These are phyloP conservation scores for Zygothrica quintamaculata DNA, from an alignment of 2,888 invertebrate species.

Conservation along the genomic window DNA sequence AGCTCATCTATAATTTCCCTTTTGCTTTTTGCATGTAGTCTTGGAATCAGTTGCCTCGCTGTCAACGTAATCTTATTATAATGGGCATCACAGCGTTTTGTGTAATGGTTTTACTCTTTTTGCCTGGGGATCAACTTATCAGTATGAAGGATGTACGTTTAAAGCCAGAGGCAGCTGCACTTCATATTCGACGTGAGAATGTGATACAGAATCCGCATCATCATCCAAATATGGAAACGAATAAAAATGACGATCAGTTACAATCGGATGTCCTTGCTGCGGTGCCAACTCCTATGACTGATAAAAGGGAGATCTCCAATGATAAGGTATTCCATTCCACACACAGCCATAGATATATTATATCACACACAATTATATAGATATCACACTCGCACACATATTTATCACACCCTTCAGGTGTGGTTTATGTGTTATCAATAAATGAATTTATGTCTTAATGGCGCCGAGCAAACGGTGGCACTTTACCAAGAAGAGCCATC, in stretches of 20 bases:
- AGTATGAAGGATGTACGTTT: constrained; percentile 47
- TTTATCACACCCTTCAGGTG: constrained; percentile 11
- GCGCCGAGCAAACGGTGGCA: not conserved
- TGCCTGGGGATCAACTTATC: constrained; percentile 84
- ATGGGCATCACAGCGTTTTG: constrained; percentile 86
- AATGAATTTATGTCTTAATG: constrained; percentile 15
- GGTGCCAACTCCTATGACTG: constrained; percentile 52
- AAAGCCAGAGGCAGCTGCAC: constrained; percentile 50
- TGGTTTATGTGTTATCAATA: constrained; percentile 20
- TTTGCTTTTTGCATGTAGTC: constrained; percentile 86
- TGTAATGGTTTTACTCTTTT: constrained; percentile 87
- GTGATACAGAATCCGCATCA: constrained; percentile 63
- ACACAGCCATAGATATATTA: no score
- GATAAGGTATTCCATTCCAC: no score
- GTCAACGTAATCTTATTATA: constrained; percentile 91
- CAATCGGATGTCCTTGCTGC: constrained; percentile 46
- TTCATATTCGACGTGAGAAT: constrained; percentile 58
- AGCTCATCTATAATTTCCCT: constrained; percentile 13
- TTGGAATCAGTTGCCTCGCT: constrained; percentile 94
- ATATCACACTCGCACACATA: no score
- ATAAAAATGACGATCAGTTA: constrained; percentile 18
- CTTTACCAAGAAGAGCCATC: constrained; percentile 14
- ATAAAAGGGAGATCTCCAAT: constrained; percentile 19
- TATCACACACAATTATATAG: no score
- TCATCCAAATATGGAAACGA: constrained; percentile 43